Evolutionary conservation across 2,113 vertebrate genomes (phyloP), one percentile per base, ranked within the genome.

Genomic region (Pelusios castaneus): DNA sequence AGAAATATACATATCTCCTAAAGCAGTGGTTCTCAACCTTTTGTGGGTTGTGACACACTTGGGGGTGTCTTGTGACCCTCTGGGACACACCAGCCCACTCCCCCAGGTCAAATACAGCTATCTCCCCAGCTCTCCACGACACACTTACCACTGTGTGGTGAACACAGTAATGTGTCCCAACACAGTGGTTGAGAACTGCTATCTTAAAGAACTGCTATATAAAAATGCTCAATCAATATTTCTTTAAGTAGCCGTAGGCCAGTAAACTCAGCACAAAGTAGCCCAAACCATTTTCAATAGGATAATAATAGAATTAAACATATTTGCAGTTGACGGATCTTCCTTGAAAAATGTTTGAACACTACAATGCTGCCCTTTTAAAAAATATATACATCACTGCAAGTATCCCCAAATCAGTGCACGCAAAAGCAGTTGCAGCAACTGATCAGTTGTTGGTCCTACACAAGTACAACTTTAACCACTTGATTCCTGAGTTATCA

Each of bases 261-360:
- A 34, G 67, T 84, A 87, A 49, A 91, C 54, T 51, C 87, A 87
- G 67, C 79, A 79, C 86, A 86, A 88, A 89, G 85, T 19, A 95
- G 85, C 63, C 49, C 63, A 87, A 87, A 89, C 79, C 82, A 41
- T 88, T 96, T 93, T 75, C 63, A 79, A 87, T 63, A 7, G 92
- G 87, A 93, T 6, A 82, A 11, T 43, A 75, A 52, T 38, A 85
- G 75, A 55, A 87, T 89, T 89, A 95, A 91, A 75, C n/a, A 84
- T 60, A 31, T 31, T 92, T 93, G 56, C 22, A 89, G 41, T 78
- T 90, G 81, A 86, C 55, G 75, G 79, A 6, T n/a, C 24, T 63
- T 95, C 75, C 82, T 83, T 47, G 10, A 86, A 49, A 29, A 93
- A 56, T 58, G 83, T 77, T 95, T 16, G 84, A 88, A 83, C 73